Evolutionary conservation across 2,888 invertebrate genomes (phyloP), one percentile per base, ranked within the genome.

Genomic region (Torymus auratus): DNA sequence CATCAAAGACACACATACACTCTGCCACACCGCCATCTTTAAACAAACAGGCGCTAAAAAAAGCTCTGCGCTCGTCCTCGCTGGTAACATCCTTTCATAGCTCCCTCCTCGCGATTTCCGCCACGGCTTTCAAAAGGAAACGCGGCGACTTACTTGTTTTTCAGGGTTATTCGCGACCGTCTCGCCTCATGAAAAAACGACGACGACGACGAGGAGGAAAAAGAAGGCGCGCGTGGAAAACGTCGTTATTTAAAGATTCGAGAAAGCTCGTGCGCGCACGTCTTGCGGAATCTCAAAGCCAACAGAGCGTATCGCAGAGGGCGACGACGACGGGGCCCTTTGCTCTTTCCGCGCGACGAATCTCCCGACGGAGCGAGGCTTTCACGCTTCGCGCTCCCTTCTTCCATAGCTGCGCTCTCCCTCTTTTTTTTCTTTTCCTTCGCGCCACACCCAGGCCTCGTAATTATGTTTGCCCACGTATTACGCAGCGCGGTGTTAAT

Each of bases 211-310:
- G 28, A n/a, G 28, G 4, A 7, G 28, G 7, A 41, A 41, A 41
- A 41, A 41, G 41, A 41, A 41, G 41, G 41, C 15, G 60, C 56
- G 17, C 13, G 53, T 14, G 23, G 72, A 72, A 62, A 72, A 70
- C 64, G 60, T 70, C 64, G 65, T 78, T 81, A 67, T 78, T 81
- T 75, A 71, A 78, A 68, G 67, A 82, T 75, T 71, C 61, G 73
- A 60, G 62, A 62, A 55, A 64, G 55, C 20, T 20, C 52, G 60
- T 50, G 58, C 68, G 41, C 53, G 41, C 23, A 56, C 70, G 73
- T 61, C 70, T 81, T 28, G 60, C 52, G 28, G 68, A 81, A 65
- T 62, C 77, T 73, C 73, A 69, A 69, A 73, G 64, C 70, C 65
- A 81, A 69, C 71, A 62, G 60, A 58, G 76, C 77, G 70, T 76